Conservation (phyloP, 2,113 vertebrate species). For the Aythya baeri region DNA sequence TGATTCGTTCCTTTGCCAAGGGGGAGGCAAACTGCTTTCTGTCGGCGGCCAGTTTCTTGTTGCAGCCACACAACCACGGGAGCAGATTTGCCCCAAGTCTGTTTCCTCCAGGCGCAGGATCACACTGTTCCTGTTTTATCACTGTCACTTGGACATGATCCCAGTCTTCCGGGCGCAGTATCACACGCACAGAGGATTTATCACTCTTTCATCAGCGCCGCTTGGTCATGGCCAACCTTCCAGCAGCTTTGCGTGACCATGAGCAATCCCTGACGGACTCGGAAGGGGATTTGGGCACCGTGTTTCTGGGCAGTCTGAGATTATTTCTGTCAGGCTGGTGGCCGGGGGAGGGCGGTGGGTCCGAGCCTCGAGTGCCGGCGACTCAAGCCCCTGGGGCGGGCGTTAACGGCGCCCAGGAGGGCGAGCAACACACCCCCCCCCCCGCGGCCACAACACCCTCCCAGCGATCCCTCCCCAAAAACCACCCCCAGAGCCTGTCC, state of each 20-base stretch:
- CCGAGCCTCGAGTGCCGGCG: too few species aligned
- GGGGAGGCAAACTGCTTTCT: rapidly evolving
- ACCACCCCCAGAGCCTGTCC: neutral
- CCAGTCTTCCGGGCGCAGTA: too few species aligned
- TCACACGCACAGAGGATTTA: too few species aligned
- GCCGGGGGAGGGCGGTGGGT: too few species aligned
- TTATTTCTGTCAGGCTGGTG: neutral
- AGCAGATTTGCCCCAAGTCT: neutral
- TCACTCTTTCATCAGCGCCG: too few species aligned
- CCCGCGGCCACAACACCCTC: neutral
- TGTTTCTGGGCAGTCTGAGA: too few species aligned
- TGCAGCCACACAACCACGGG: rapidly evolving
- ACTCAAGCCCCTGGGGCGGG: too few species aligned
- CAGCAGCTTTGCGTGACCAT: too few species aligned
- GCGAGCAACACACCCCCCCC: too few species aligned
- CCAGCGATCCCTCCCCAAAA: neutral
- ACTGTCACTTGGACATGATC: too few species aligned
- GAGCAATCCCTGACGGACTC: neutral
- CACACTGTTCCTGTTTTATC: neutral
- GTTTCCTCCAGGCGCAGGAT: too few species aligned
- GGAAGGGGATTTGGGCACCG: neutral
- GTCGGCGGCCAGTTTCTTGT: neutral
- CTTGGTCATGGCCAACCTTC: neutral
- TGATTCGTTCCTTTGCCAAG: rapidly evolving
- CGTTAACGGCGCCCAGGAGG: too few species aligned